Evolutionary conservation across 1,140 invertebrate species (phyloP), one percentile per base, ranked within the genome.

Genomic region (Cotesia chilonis): DNA sequence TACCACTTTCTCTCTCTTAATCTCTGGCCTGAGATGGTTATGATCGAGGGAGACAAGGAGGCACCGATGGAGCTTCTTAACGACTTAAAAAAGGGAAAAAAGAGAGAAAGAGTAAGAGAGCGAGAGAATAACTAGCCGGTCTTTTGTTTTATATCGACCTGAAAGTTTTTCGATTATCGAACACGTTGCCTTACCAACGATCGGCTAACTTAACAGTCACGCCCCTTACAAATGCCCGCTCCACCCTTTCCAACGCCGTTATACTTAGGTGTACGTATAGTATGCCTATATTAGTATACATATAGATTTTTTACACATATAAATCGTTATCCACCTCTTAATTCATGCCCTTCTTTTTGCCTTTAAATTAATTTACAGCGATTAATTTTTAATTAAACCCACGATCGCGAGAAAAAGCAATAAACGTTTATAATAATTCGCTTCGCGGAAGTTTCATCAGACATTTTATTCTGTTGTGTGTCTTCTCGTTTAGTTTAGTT

Each of bases 341-440:
- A 28, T 28, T 28, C 28, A 28, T 28, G 28, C 9, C 37, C n/a
- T 3, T 80, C 80, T 81, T 83, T 84, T 83, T 83, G 77, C 81
- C 77, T 85, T 82, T 80, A 84, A 86, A 85, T 85, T 86, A 85
- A 86, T 85, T 86, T 86, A 76, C 80, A 71, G 76, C 81, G 81
- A 85, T 85, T 84, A 82, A 84, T 84, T 84, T 85, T 85, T 86
- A 85, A 86, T 86, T 85, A 84, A 85, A 83, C 35, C 52, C 54
- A 68, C 60, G 68, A 68, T 14, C 66, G 66, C 36, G 14, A 37
- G 10, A 63, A 63, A 36, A 28, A n/a, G 35, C 10, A n/a, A n/a
- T n/a, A 37, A 12, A 12, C 10, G 28, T n/a, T 47, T 47, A 47
- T 47, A 47, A 47, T 47, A 47, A 47, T 47, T 47, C 41, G 41